These are phyloP conservation scores for Paramisgurnus dabryanus DNA, from an alignment of 2,113 vertebrate genomes.

Conservation along the genomic window DNA sequence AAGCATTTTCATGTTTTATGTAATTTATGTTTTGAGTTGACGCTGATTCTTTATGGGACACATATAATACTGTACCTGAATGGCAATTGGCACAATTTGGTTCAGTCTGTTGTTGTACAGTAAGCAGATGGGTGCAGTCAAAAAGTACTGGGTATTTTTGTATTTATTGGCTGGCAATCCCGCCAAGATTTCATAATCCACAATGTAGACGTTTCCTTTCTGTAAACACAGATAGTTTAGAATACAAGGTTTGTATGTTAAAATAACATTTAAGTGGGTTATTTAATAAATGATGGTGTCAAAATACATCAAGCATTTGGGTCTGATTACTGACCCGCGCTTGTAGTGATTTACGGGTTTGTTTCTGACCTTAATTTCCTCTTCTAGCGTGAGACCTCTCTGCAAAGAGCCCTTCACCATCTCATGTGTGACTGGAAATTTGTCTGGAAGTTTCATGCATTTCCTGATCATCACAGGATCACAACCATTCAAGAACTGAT, in stretches of 20 bases:
- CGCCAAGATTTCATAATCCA: conserved; percentile 85
- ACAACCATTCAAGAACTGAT: conserved; percentile 95
- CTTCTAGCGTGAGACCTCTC: conserved; percentile 83
- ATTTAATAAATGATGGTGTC: background rate
- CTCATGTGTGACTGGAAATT: too few species aligned
- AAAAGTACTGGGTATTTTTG: conserved; percentile 84
- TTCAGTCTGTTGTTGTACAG: conserved; percentile 79
- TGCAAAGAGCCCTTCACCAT: conserved; percentile 70
- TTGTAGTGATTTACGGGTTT: conserved; percentile 67
- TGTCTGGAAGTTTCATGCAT: conserved; percentile 63
- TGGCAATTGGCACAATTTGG: conserved; percentile 93
- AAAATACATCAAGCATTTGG: too few species aligned
- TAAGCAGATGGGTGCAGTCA: conserved; percentile 74
- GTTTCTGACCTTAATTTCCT: conserved; percentile 83
- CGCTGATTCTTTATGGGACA: background rate
- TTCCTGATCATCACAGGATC: conserved; percentile 89
- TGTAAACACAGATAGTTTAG: conserved; percentile 56
- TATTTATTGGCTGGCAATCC: conserved; percentile 83
- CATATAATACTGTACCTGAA: conserved; percentile 80
- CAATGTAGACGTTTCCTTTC: conserved; percentile 92
- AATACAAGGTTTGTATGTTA: too few species aligned
- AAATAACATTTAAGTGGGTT: too few species aligned
- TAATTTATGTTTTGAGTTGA: background rate
- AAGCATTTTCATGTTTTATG: background rate
- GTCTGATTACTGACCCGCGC: too few species aligned